phyloP scores from a whole-genome alignment of 2,888 invertebrate genomes.

The Cantharis flavilabris region DNA sequence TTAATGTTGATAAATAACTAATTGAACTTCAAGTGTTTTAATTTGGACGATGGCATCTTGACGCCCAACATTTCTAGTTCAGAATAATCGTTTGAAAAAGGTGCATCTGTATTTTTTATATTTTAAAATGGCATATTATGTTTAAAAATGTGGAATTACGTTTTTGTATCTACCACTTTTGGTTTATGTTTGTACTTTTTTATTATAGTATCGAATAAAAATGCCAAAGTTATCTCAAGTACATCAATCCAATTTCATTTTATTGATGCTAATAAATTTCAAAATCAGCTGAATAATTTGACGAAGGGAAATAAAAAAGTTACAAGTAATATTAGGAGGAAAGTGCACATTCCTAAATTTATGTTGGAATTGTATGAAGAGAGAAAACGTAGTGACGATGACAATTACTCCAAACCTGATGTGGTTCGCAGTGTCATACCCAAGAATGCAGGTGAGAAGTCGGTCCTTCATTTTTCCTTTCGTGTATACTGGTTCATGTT shows the following conservation, averaged over 20 bases:
- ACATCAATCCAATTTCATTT: constrained; percentile 27
- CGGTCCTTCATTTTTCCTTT: background rate
- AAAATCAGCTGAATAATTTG: constrained; percentile 5
- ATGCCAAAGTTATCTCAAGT: constrained; percentile 17
- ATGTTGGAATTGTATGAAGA: constrained; percentile 54
- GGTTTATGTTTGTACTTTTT: constrained; percentile 21
- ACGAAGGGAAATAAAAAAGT: constrained; percentile 5
- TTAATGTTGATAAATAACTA: constrained; percentile 12
- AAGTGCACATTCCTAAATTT: constrained; percentile 51
- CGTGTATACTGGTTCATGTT: no score
- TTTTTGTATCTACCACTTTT: constrained; percentile 8
- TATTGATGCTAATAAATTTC: constrained; percentile 10
- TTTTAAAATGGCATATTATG: background rate
- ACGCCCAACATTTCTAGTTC: constrained; percentile 40
- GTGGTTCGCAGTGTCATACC: constrained; percentile 53
- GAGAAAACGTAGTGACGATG: constrained; percentile 39
- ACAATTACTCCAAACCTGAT: constrained; percentile 42
- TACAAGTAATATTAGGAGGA: constrained; percentile 23
- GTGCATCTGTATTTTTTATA: background rate
- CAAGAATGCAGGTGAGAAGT: constrained; percentile 47
- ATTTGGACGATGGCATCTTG: constrained; percentile 41
- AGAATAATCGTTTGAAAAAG: constrained; percentile 5
- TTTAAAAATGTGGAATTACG: constrained; percentile 27
- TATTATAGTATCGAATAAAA: constrained; percentile 10
- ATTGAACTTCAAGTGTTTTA: constrained; percentile 51